Evolutionary conservation across 1,140 invertebrate genomes (phyloP), one percentile per base, ranked within the genome.

Genomic region (Euwallacea similis): DNA sequence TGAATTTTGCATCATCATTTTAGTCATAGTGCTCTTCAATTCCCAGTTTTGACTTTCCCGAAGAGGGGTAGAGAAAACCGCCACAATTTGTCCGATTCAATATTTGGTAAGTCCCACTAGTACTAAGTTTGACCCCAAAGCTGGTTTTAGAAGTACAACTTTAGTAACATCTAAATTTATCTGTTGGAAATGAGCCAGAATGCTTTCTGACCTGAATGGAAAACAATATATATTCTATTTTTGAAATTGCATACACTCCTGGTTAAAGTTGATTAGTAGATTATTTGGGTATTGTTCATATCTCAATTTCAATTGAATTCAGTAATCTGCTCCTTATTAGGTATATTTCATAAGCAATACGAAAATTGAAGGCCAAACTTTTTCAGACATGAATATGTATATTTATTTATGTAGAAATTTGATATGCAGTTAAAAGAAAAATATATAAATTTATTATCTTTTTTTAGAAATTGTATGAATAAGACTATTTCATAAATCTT

Each of bases 131-230:
- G 46, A 10, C 9, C 13, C 9, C 46, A 50, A 13, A 50, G 46
- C 46, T 50, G 9, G 13, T 11, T 50, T 50, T 50, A 10, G 9
- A 50, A 50, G 9, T 7, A 50, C 13, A 50, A 7, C 46, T 50
- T 50, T 33, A 13, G 9, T 50, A 50, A 6, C 13, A 74, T 70
- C 74, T 76, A 77, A 72, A 77, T 71, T 74, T 77, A 77, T 75
- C 76, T 77, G 1, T 71, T 77, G 76, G 76, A 75, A 43, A 63
- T 47, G 13, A 42, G 61, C 76, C 76, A 77, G 73, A 76, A 71
- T 66, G 47, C 11, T 55, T 75, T 69, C 66, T 71, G 69, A 71
- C 66, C 59, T 46, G 60, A 67, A 63, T 69, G 58, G 43, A 68
- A 62, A 72, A 72, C 50, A 72, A 68, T 69, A 62, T 69, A 62